These are phyloP conservation scores for Ceratosolen solmsi DNA, from an alignment of 1,140 invertebrate species.

Conservation along the genomic window DNA sequence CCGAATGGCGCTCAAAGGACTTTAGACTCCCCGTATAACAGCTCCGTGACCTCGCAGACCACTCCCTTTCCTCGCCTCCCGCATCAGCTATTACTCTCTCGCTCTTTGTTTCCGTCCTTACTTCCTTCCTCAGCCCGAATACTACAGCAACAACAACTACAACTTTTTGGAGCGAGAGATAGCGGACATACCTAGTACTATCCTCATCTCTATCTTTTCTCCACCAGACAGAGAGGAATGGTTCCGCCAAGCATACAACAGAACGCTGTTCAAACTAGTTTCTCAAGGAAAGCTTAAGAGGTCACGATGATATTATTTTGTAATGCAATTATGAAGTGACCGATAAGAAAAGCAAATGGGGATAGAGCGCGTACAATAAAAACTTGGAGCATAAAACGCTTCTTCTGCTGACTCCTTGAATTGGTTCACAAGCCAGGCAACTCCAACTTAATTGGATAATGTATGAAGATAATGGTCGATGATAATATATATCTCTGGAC, in stretches of 20 bases:
- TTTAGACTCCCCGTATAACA: constrained; percentile 59
- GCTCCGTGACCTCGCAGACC: constrained; percentile 5
- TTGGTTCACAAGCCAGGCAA: neutral
- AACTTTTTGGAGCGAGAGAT: neutral
- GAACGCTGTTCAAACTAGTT: neutral
- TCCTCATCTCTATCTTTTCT: constrained; percentile 27
- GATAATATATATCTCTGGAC: too few species aligned
- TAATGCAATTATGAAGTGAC: constrained; percentile 47
- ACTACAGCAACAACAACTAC: neutral
- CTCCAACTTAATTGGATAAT: constrained; percentile 26
- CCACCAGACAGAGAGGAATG: neutral
- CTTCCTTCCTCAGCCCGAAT: constrained; percentile 44
- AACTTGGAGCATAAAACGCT: constrained; percentile 47
- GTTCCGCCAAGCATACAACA: neutral
- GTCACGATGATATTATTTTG: constrained; percentile 44
- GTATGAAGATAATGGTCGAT: neutral
- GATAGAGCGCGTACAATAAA: constrained; percentile 21
- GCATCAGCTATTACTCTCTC: constrained; percentile 4
- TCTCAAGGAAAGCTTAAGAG: constrained; percentile 39
- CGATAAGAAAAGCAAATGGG: constrained; percentile 35
- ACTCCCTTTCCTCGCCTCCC: constrained; percentile 2
- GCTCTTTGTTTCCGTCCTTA: constrained; percentile 45
- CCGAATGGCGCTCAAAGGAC: constrained; percentile 66
- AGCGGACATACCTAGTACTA: neutral
- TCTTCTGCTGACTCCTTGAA: constrained; percentile 17